Evolutionary conservation across 2,888 invertebrate genomes (phyloP), one percentile per base, ranked within the genome.

Genomic region (Aleiodes leptofemur): DNA sequence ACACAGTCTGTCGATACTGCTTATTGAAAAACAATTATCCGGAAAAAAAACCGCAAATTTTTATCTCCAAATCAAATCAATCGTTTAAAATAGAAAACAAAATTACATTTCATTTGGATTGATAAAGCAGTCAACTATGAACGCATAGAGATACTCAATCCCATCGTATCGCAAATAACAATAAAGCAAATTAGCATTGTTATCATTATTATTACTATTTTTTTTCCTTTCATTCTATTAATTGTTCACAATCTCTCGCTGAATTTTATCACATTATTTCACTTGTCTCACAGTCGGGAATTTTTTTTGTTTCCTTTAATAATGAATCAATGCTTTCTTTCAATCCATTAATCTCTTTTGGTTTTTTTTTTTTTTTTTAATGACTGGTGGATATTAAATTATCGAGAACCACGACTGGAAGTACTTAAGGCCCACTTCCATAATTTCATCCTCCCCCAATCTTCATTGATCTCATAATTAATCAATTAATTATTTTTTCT

Each of bases 351-450:
- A 3, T 53, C 16, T 51, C 11, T 13, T 50, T 23, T 2, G 23
- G n/a, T n/a, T n/a, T n/a, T 51, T 51, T 5, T 13, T 4, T 51
- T 51, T 51, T 13, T 14, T 6, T 53, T 53, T 53, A 51, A 51
- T 68, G 51, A 31, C 31, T 51, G 23, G 31, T 11, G 7, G 31
- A 51, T 68, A 29, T 68, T 50, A 31, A 31, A 68, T 68, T 68
- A 68, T 68, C 31, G 50, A 68, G 51, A 68, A 51, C 72, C 56
- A 70, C 66, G 68, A 70, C 43, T 51, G 61, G 55, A 57, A 71
- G 69, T 72, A 72, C 68, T 76, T 74, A 66, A 78, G 78, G 74
- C 72, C 78, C 73, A 74, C 43, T 73, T 76, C 31, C 69, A 51
- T 68, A 51, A 68, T 51, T 43, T 68, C 51, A 68, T 68, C n/a